These are phyloP conservation scores for Lutjanus campechanus DNA, from an alignment of 2,797 vertebrate species.

Conservation along the genomic window DNA sequence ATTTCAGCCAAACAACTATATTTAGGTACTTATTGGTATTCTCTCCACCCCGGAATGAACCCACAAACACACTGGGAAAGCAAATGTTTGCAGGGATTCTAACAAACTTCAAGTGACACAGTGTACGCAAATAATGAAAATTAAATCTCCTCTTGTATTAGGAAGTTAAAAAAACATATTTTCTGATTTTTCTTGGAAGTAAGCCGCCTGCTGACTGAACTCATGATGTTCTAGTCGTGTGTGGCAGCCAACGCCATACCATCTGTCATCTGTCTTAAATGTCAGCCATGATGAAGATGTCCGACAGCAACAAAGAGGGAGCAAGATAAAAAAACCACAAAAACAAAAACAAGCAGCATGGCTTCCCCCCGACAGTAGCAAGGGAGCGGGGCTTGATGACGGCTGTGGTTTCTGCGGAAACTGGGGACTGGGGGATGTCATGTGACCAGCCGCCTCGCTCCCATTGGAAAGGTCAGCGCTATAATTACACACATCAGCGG, in stretches of 20 bases:
- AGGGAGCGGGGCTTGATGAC: conserved; percentile 45
- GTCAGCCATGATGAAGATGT: conserved; percentile 61
- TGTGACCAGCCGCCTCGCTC: conserved; percentile 68
- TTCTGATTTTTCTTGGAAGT: conserved; percentile 11
- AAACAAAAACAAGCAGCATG: conserved; percentile 50
- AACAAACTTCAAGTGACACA: conserved; percentile 15
- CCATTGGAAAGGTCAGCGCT: conserved; percentile 82
- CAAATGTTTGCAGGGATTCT: background rate
- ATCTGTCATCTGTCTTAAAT: conserved; percentile 63
- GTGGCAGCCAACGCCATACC: conserved; percentile 20
- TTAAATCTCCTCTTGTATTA: conserved; percentile 5
- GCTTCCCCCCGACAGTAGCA: conserved; percentile 47
- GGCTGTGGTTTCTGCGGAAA: conserved; percentile 69
- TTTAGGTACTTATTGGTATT: background rate
- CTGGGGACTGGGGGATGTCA: conserved; percentile 55
- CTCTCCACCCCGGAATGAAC: conserved; percentile 1
- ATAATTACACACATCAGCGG: conserved; percentile 85
- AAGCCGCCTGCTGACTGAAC: conserved; percentile 2
- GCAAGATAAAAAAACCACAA: conserved; percentile 58
- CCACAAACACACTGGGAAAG: background rate
- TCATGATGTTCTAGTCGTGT: conserved; percentile 8
- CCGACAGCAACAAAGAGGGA: conserved; percentile 31
- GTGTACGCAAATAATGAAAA: conserved; percentile 7
- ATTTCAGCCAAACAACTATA: conserved; percentile 3
- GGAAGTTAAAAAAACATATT: background rate